These are phyloP conservation scores for Megalopta genalis DNA, from an alignment of 1,140 invertebrate species.

Conservation along the genomic window DNA sequence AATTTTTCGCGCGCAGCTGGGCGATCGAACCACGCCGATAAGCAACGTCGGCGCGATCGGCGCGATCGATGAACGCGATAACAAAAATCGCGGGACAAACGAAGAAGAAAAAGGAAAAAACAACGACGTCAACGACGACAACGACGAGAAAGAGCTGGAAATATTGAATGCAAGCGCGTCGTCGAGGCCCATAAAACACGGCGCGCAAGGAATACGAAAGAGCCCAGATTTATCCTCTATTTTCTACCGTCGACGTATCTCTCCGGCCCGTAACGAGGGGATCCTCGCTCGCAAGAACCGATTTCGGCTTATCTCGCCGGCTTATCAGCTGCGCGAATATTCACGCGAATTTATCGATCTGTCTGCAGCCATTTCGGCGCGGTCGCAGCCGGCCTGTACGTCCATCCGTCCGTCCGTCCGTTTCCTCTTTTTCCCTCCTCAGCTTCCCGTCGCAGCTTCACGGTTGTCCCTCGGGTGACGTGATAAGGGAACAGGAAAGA, in stretches of 20 bases:
- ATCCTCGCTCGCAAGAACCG: slow-evolving; percentile 50
- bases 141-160: not conserved
- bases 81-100: slow-evolving; percentile 6
- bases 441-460: no score
- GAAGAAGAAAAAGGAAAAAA: not conserved
- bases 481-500: slow-evolving; percentile 68
- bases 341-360: slow-evolving; percentile 78
- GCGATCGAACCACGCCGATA: not conserved
- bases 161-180: slow-evolving; percentile 8
- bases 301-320: slow-evolving; percentile 60
- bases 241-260: slow-evolving; percentile 52
- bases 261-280: slow-evolving; percentile 45
- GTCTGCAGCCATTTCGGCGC: slow-evolving; percentile 58
- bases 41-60: not conserved
- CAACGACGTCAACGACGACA: no score
- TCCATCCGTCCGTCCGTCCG: not conserved
- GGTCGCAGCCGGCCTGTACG: not conserved
- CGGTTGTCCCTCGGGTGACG: slow-evolving; percentile 67
- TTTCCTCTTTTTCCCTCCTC: slow-evolving; percentile 35
- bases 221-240: slow-evolving; percentile 60
- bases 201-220: slow-evolving; percentile 39
- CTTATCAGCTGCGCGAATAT: slow-evolving; percentile 71
- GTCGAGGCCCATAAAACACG: slow-evolving; percentile 45
- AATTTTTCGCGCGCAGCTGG: no score
- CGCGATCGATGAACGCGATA: not conserved